Evolutionary conservation across 2,113 vertebrate species (phyloP).

Genomic region (Pao palembangensis): DNA sequence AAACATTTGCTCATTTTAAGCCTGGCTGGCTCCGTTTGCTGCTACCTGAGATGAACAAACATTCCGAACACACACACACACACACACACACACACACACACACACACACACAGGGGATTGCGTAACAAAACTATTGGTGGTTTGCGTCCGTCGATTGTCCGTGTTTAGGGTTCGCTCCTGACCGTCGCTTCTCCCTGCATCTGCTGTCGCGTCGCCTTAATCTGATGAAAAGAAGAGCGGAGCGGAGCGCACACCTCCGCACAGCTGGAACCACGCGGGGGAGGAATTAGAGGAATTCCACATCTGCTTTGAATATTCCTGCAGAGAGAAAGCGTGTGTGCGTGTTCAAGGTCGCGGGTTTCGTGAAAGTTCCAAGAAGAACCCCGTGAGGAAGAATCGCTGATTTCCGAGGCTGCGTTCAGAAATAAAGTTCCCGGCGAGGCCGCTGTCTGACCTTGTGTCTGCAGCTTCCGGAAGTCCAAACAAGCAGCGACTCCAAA

Average conservation of each 20-base stretch:
- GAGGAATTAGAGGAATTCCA: slow-evolving; percentile 45
- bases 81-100: slow-evolving; percentile 5
- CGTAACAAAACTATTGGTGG: slow-evolving; percentile 51
- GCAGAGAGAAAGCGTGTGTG: background rate
- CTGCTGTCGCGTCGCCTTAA: slow-evolving; percentile 42
- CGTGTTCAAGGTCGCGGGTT: slow-evolving; percentile 1
- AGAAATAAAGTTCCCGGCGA: background rate
- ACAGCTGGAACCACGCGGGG: slow-evolving; percentile 26
- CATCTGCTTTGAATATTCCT: slow-evolving; percentile 46
- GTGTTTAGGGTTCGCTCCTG: slow-evolving; percentile 38
- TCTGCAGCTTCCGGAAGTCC: too few relatives aligned
- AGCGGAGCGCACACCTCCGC: slow-evolving; percentile 18
- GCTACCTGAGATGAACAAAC: too few relatives aligned
- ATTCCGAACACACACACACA: too few relatives aligned
- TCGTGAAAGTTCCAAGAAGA: background rate
- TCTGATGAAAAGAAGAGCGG: slow-evolving; percentile 28
- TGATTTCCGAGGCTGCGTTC: too few relatives aligned
- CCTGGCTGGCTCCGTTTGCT: too few relatives aligned
- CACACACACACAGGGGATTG: background rate
- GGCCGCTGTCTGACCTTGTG: background rate
- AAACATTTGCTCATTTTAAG: too few relatives aligned
- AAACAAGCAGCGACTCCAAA: slow-evolving; percentile 6
- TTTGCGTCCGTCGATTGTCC: slow-evolving; percentile 47
- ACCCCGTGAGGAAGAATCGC: background rate
- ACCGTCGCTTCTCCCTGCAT: slow-evolving; percentile 34